These are phyloP conservation scores for Poecilobothrus nobilitatus DNA, from an alignment of 2,888 invertebrate species.

Conservation along the genomic window DNA sequence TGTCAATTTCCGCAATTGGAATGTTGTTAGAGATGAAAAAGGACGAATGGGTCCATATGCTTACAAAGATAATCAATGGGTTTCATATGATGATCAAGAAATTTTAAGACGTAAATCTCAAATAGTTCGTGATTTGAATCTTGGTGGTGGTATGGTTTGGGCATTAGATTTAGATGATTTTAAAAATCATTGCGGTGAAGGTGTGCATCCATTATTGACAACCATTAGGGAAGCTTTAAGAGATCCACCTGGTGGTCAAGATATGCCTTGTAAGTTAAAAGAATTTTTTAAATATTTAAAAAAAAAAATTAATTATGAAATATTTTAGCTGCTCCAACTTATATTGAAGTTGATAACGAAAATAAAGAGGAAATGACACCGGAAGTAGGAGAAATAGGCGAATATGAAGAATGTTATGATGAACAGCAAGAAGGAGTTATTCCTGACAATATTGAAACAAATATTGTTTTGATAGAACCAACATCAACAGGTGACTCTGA, in stretches of 20 bases:
- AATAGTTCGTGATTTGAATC: slow-evolving; percentile 62
- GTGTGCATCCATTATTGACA: slow-evolving; percentile 68
- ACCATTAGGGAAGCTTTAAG: slow-evolving; percentile 66
- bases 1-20: slow-evolving; percentile 68
- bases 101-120: slow-evolving; percentile 73
- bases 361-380: background rate
- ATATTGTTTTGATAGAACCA: slow-evolving; percentile 7
- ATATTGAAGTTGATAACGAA: background rate
- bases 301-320: background rate
- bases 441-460: slow-evolving; percentile 31
- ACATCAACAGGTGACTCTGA: slow-evolving; percentile 17
- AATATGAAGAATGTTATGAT: slow-evolving; percentile 28
- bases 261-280: slow-evolving; percentile 32
- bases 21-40: slow-evolving; percentile 66
- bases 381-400: slow-evolving; percentile 25
- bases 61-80: slow-evolving; percentile 82
- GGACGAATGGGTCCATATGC: slow-evolving; percentile 82
- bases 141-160: slow-evolving; percentile 89
- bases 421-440: slow-evolving; percentile 24
- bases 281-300: background rate
- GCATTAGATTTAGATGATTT: slow-evolving; percentile 85
- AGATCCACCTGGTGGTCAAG: slow-evolving; percentile 37
- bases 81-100: slow-evolving; percentile 75
- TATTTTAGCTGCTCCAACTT: slow-evolving; percentile 7
- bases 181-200: slow-evolving; percentile 68